phyloP scores from a whole-genome alignment of 2,888 invertebrate species.

The Pseudoips prasinana region DNA sequence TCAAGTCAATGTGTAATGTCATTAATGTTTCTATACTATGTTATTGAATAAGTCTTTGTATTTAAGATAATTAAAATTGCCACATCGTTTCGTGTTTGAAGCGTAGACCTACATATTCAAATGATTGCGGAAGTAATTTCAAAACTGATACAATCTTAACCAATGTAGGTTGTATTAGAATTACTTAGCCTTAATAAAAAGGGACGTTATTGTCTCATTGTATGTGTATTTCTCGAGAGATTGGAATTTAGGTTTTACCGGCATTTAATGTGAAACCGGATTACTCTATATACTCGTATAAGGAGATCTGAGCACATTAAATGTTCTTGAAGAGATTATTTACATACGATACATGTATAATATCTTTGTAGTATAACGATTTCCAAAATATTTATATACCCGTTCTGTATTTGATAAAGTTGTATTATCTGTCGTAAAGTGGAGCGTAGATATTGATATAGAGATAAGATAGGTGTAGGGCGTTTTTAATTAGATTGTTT shows the following conservation, averaged over 20 bases:
- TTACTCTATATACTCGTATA: too few relatives aligned
- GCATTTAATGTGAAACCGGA: too few relatives aligned
- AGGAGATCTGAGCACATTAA: too few relatives aligned
- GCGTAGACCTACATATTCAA: slow-evolving; percentile 31
- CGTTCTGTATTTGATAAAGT: slow-evolving; percentile 41
- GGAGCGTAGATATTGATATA: slow-evolving; percentile 54
- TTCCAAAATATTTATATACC: slow-evolving; percentile 19
- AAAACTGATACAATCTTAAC: slow-evolving; percentile 25
- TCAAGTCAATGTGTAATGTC: not conserved
- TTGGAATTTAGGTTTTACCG: too few relatives aligned
- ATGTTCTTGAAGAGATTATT: too few relatives aligned
- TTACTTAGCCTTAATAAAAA: slow-evolving; percentile 16
- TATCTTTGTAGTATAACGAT: slow-evolving; percentile 3
- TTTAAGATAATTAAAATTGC: slow-evolving; percentile 24
- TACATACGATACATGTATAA: too few relatives aligned
- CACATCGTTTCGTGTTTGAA: slow-evolving; percentile 20
- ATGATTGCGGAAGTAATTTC: slow-evolving; percentile 35
- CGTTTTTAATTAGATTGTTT: slow-evolving; percentile 36
- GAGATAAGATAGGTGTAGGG: slow-evolving; percentile 48
- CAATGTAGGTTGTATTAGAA: slow-evolving; percentile 24
- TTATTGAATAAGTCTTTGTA: slow-evolving; percentile 13
- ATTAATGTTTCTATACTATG: too few relatives aligned
- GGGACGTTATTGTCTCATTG: slow-evolving; percentile 8
- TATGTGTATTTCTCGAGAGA: too few relatives aligned
- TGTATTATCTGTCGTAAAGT: slow-evolving; percentile 54